A percentile compares a stretch with the other conserved stretches of the same genome.
Evolutionary conservation across 2,797 vertebrate species (phyloP).

Genomic region (Pagetopsis macropterus): DNA sequence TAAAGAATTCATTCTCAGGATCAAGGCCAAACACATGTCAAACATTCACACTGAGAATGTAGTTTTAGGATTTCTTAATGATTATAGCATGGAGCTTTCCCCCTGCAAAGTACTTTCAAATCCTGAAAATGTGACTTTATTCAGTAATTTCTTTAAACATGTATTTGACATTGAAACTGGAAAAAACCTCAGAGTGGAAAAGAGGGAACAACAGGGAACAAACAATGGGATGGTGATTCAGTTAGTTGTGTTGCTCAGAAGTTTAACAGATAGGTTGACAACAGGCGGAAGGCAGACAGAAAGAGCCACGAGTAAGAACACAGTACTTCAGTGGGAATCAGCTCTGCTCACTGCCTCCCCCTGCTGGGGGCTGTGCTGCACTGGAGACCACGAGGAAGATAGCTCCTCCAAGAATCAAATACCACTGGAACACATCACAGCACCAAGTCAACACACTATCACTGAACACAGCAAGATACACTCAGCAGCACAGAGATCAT

Average conservation of each 20-base stretch:
- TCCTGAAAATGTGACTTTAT: background rate
- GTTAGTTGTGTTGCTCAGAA: constrained; percentile 48
- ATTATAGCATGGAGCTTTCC: background rate
- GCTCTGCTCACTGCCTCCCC: constrained; percentile 88
- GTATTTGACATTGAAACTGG: constrained; percentile 55
- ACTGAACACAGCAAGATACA: constrained; percentile 50
- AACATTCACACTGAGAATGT: background rate
- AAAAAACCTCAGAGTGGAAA: constrained; percentile 8
- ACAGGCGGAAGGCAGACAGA: constrained; percentile 53
- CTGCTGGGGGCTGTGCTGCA: constrained; percentile 88
- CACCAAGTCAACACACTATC: constrained; percentile 74
- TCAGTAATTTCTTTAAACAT: background rate
- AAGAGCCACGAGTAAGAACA: constrained; percentile 75
- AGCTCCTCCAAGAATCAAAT: constrained; percentile 94
- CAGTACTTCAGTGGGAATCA: constrained; percentile 88
- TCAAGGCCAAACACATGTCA: constrained; percentile 62
- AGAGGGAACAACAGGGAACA: constrained; percentile 25
- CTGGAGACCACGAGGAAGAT: constrained; percentile 93
- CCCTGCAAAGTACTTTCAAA: background rate
- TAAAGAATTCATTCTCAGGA: constrained; percentile 16
- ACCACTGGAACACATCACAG: constrained; percentile 91
- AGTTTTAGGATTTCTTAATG: background rate
- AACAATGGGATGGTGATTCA: constrained; percentile 13
- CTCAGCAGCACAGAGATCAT: constrained; percentile 6
- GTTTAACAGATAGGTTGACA: constrained; percentile 40